Evolutionary conservation across 2,888 invertebrate genomes (phyloP), one percentile per base, ranked within the genome.

Genomic region (Drosophila niveifrons): DNA sequence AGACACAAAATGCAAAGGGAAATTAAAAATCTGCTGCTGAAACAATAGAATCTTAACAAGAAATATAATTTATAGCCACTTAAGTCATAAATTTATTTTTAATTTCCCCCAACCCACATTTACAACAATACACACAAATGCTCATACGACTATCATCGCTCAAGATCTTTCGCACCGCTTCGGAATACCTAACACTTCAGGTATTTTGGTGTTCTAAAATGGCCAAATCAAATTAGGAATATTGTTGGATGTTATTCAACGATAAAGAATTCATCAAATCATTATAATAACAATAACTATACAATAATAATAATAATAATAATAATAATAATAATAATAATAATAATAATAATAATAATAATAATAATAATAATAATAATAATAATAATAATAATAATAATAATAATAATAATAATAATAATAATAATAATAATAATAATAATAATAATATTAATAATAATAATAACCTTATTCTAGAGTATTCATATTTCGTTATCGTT

Each of bases 1-100:
- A 71, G 10, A 10, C 31, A 31, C 31, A 66, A 73, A 65, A 61
- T 47, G 73, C 64, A 57, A 71, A 61, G 28, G 72, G 43, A 64
- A 68, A 69, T 72, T 55, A 72, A 76, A 63, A 77, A 66, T 55
- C 67, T 70, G 71, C 50, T 51, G 61, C 65, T 70, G 74, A 86
- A 90, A 90, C 90, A 90, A 90, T 80, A 89, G 82, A 78, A 78
- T 82, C 87, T 90, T 90, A 90, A 90, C 77, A 85, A 88, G 83
- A 90, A 84, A 88, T 82, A 82, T 89, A 88, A 90, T 90, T 90
- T 90, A 90, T 90, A 66, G 80, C 87, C 90, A 83, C 90, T 90
- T 91, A 87, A 91, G 89, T 86, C 90, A 88, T 90, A 90, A 91
- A 90, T 89, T 90, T 84, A 88, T 88, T 91, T 90, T 89, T 88